Evolutionary conservation across 1,140 invertebrate genomes (phyloP), one percentile per base, ranked within the genome.

Genomic region (Drosophila biarmipes): DNA sequence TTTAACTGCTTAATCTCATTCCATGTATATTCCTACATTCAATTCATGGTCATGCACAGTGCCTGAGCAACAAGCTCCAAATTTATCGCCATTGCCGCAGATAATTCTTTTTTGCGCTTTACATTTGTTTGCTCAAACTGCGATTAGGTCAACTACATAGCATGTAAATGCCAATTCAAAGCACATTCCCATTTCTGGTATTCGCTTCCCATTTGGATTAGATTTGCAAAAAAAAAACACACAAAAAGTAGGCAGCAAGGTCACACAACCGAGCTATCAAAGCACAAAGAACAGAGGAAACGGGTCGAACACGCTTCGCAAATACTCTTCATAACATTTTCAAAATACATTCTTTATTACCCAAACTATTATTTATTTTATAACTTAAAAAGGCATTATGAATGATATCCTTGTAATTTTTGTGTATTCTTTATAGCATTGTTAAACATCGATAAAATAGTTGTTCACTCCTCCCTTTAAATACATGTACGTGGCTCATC

Each of bases 151-250:
- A 64, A 52, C 63, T 40, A 67, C 17, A 62, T 10, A 35, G 17
- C 53, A 69, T 55, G 48, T 68, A 55, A 69, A 55, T 37, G 11
- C 31, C 66, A 68, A 55, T 37, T 68, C 40, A 69, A 67, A 43
- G 37, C 27, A 31, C 62, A 63, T 42, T 69, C 29, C 66, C 66
- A 69, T 69, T 56, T 69, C 66, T 69, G 63, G 40, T 31, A 19
- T 64, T 38, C 42, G 40, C 34, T 69, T 69, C 64, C 64, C 63
- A 69, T 69, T 69, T 34, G 66, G 63, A 69, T 69, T 69, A 69
- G 63, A 69, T 69, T 56, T 69, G 66, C 63, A 46, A 69, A 69
- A 48, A 64, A 53, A 42, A 43, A 17, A 1, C 6, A 15, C 6
- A 43, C 11, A 38, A 66, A 68, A 68, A 53, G 51, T 42, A 43